Evolutionary conservation across 2,888 invertebrate species (phyloP), one percentile per base, ranked within the genome.

Genomic region (Ethmia dodecea): DNA sequence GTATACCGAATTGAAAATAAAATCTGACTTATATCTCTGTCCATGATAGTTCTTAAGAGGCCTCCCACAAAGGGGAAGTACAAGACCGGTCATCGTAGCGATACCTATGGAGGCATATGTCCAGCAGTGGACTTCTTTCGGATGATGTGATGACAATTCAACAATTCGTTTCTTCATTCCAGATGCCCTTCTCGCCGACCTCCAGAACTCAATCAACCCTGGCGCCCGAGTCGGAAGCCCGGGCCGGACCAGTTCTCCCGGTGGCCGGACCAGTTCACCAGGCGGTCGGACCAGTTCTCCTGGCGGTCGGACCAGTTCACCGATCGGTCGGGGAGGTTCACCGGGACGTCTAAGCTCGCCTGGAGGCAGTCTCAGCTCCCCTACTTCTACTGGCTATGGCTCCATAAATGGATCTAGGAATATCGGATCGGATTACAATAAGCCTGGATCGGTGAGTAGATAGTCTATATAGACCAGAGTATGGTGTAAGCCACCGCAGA

Each of bases 131-230:
- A n/a, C n/a, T n/a, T n/a, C n/a, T n/a, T n/a, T n/a, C n/a, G n/a
- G n/a, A n/a, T n/a, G n/a, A n/a, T n/a, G n/a, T n/a, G n/a, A n/a
- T n/a, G n/a, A n/a, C n/a, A n/a, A n/a, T n/a, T n/a, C n/a, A n/a
- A n/a, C n/a, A n/a, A n/a, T 9, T 22, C 22, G 22, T 37, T 37
- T 49, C 45, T 50, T 52, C 38, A 61, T 91, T 92, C 33, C 89
- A 98, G 98, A 98, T 89, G 97, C 98, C 43, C 88, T 98, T 50
- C 89, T 98, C 63, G 97, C 97, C 39, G 98, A 98, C 73, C 90
- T 98, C 39, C 98, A 98, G 83, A 97, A 97, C 62, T 98, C 98
- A 6, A 94, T 97, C 52, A 84, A 86, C 59, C 86, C 86, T 29
- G 93, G 95, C 32, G 88, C 69, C 33, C 64, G 89, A 2, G 88